Evolutionary conservation across 64 coral and sea anemone genomes (phyloP).

Genomic region (Montipora foliosa): DNA sequence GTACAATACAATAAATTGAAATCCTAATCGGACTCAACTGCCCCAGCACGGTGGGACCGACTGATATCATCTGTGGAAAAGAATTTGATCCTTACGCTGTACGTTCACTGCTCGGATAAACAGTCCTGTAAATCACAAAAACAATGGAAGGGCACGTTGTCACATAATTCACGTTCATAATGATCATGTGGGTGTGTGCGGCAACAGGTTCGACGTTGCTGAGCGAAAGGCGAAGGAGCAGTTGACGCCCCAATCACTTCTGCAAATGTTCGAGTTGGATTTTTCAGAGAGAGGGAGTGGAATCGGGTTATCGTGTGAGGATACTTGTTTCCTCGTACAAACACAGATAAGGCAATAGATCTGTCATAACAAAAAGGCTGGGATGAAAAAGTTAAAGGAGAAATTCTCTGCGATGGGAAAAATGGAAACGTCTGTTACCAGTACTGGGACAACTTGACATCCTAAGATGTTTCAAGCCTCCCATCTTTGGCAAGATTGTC

Average conservation of each 20-base stretch:
- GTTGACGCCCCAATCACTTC: not conserved
- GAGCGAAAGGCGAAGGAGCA: not conserved
- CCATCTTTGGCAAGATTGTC: too few relatives aligned
- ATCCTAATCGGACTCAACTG: slow-evolving; percentile 48
- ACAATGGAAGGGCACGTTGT: not conserved
- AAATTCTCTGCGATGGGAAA: slow-evolving; percentile 39
- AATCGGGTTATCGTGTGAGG: not conserved
- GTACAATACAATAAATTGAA: slow-evolving; percentile 18
- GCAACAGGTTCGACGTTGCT: not conserved
- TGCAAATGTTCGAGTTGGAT: slow-evolving; percentile 45
- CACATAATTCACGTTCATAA: slow-evolving; percentile 14
- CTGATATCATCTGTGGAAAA: not conserved
- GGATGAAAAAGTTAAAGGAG: slow-evolving; percentile 32
- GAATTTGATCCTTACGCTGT: slow-evolving; percentile 15
- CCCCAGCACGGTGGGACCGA: slow-evolving; percentile 23
- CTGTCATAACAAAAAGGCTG: not conserved
- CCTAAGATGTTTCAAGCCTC: too few relatives aligned
- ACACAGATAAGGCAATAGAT: not conserved
- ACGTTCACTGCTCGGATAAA: slow-evolving; percentile 5
- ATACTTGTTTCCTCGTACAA: not conserved
- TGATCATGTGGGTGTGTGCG: not conserved
- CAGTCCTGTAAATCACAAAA: not conserved
- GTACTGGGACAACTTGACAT: too few relatives aligned
- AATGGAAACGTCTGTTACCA: slow-evolving; percentile 21
- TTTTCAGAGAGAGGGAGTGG: slow-evolving; percentile 18